phyloP scores from a whole-genome alignment of 2,113 vertebrate species.

The Brienomyrus longianalis region DNA sequence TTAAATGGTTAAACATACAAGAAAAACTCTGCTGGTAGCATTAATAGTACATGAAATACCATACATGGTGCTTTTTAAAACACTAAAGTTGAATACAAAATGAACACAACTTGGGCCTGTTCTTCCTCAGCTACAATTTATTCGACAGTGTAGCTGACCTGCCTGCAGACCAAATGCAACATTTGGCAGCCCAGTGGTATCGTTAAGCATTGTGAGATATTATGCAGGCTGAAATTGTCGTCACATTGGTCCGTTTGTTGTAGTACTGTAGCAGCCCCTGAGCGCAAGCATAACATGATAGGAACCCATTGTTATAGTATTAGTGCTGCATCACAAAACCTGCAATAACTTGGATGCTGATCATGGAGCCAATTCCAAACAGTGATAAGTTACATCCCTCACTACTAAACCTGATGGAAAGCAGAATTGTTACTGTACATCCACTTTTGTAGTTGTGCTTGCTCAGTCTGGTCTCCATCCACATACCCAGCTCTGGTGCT shows the following conservation, averaged over 20 bases:
- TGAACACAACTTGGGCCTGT: neutral
- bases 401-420: constrained; percentile 55
- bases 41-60: neutral
- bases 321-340: neutral
- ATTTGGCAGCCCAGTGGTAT: neutral
- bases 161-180: neutral
- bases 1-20: too few relatives aligned
- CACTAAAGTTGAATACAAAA: neutral
- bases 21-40: neutral
- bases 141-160: neutral
- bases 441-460: neutral
- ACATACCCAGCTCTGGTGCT: constrained; percentile 70
- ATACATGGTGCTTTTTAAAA: neutral
- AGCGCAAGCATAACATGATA: neutral
- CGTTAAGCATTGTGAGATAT: neutral
- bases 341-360: neutral
- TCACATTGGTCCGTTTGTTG: neutral
- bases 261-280: neutral
- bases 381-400: neutral
- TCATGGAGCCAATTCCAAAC: neutral
- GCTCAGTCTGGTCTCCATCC: neutral
- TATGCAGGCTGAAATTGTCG: neutral
- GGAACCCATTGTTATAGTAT: neutral
- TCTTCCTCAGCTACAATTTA: neutral
- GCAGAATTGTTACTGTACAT: constrained; percentile 70